These are phyloP conservation scores for Ectemnius continuus DNA, from an alignment of 2,888 invertebrate genomes.

Conservation along the genomic window DNA sequence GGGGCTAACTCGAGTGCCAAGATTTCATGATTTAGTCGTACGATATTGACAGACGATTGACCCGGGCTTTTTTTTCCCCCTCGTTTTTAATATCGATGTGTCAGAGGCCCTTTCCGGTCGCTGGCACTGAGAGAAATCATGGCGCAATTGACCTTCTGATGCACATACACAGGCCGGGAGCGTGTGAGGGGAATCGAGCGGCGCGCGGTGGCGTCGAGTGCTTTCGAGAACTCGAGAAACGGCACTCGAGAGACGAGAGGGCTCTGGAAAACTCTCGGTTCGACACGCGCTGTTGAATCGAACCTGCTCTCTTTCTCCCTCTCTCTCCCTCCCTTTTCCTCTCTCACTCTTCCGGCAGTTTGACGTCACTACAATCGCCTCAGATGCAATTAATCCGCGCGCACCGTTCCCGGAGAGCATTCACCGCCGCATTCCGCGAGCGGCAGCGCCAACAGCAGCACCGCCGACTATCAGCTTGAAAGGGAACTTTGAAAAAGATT, in stretches of 20 bases:
- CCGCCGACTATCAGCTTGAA: conserved; percentile 13
- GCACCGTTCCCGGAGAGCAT: too few relatives aligned
- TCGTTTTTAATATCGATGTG: too few relatives aligned
- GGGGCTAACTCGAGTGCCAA: too few relatives aligned
- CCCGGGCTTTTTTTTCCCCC: too few relatives aligned
- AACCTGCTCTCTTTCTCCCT: neutral
- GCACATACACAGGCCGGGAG: neutral
- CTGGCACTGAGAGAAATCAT: neutral
- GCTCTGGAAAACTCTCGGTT: conserved; percentile 19
- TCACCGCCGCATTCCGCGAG: conserved; percentile 43
- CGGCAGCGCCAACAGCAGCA: conserved; percentile 21
- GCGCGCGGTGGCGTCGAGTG: neutral
- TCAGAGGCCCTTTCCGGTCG: too few relatives aligned
- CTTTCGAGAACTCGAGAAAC: conserved; percentile 4
- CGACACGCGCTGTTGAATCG: neutral
- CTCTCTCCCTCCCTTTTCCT: too few relatives aligned
- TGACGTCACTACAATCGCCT: conserved; percentile 61
- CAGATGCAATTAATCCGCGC: conserved; percentile 59
- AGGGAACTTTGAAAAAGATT: too few relatives aligned
- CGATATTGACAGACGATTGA: too few relatives aligned
- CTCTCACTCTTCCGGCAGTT: too few relatives aligned
- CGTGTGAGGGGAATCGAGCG: neutral
- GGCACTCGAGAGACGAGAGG: conserved; percentile 6
- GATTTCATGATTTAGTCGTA: too few relatives aligned
- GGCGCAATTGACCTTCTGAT: conserved; percentile 3